Conservation (phyloP, 1,140 invertebrate genomes). For the Drosophila navojoa region DNA sequence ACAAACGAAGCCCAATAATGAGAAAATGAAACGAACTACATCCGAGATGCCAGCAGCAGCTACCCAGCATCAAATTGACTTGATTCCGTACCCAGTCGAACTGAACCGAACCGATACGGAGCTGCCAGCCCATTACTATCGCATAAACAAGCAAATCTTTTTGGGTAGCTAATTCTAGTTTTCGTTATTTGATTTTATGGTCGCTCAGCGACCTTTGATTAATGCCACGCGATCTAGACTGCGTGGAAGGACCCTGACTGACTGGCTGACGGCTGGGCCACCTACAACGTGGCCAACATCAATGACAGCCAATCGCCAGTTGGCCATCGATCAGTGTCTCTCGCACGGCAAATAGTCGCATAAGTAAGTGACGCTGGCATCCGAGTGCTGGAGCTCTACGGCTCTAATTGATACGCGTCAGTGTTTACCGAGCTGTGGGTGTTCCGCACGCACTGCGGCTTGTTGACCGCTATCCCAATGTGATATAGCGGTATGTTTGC, state of each 20-base stretch:
- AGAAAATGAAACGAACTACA: slow-evolving; percentile 46
- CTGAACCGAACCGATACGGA: slow-evolving; percentile 5
- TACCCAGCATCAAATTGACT: neutral
- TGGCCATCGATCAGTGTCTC: slow-evolving; percentile 36
- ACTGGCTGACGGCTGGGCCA: slow-evolving; percentile 33
- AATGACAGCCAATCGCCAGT: slow-evolving; percentile 54
- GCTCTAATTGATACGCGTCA: slow-evolving; percentile 75
- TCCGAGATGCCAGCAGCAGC: slow-evolving; percentile 15
- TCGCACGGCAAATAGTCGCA: slow-evolving; percentile 71
- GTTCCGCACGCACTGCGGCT: slow-evolving; percentile 63
- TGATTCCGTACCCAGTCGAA: no score
- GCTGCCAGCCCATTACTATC: slow-evolving; percentile 61
- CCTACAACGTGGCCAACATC: slow-evolving; percentile 75
- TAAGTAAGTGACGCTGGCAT: slow-evolving; percentile 52
- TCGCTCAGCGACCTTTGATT: slow-evolving; percentile 47
- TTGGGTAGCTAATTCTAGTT: slow-evolving; percentile 35
- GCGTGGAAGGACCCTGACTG: slow-evolving; percentile 26
- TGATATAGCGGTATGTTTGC: slow-evolving; percentile 54
- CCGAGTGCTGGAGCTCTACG: slow-evolving; percentile 4
- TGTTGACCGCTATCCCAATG: slow-evolving; percentile 63
- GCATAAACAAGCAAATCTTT: slow-evolving; percentile 75
- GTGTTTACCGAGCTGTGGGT: slow-evolving; percentile 76
- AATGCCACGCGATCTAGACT: slow-evolving; percentile 74
- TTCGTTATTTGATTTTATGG: slow-evolving; percentile 30
- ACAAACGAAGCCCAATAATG: slow-evolving; percentile 4